Evolutionary conservation across 2,113 vertebrate species (phyloP), one percentile per base, ranked within the genome.

Genomic region (Spheniscus mendiculus): DNA sequence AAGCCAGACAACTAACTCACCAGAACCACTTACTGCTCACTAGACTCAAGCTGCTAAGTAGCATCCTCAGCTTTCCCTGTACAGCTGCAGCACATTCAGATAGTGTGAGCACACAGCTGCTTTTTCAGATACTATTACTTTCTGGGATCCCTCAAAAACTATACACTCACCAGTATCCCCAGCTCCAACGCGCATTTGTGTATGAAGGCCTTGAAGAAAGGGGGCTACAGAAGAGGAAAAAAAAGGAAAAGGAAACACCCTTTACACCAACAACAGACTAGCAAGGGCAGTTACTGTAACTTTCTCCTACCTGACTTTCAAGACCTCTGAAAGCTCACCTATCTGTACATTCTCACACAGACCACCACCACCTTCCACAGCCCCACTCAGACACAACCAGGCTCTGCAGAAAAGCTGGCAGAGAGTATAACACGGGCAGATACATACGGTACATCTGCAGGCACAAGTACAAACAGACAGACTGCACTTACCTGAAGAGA

Each of bases 371-470:
- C 40, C 25, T 11, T 9, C 25, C 78, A 3, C 44, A 30, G 65
- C 72, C 62, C 88, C 56, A 0, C 44, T 12, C 21, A 0, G 72
- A 3, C 69, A 29, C 69, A 26, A 5, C 0, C 8, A 5, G 27
- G 49, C 72, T 29, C 20, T 10, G 59, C 22, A 4, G 66, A 17
- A 27, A 3, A 23, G 76, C 84, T 21, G 50, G 12, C 82, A 30
- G 61, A 9, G 34, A 2, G 44, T 0, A 0, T 1, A 3, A 12
- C 20, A 2, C 1, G 0, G 16, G 29, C 72, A 25, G 23, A 7
- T 0, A 5, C 8, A 11, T 0, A 2, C 6, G 4, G 72, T 0
- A 1, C 26, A 5, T 1, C 14, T 6, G 56, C 70, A 45, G 80
- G 30, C 42, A 66, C 8, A 3, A 7, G 30, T 0, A 29, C 30